Base-by-base conservation (phyloP, 2,888 invertebrate species). In the Onthophagus sagittarius region DNA sequence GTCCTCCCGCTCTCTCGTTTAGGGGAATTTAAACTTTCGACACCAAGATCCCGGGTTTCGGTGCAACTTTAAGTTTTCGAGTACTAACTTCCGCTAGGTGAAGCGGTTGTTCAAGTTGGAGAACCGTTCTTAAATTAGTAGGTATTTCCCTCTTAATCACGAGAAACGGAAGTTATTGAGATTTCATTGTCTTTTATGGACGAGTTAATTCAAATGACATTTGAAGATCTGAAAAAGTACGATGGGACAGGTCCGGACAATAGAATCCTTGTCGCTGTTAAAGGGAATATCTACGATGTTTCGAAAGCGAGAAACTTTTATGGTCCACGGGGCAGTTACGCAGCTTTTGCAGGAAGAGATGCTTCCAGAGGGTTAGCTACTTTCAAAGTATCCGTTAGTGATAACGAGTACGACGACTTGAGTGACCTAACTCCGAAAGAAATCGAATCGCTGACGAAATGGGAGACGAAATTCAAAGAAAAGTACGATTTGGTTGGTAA, bases 121-220 rank as follows among this genome's bases (percentile, higher is more conserved):
- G 15, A 63, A 13, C 15, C 2, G 9, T 13, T 15, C 63, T 15
- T 63, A 63, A 63, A 15, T 63, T 63, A 63, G 63, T 3, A 23
- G 23, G 23, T 23, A 23, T 23, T 23, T 23, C 9, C 11, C 39
- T 1, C 11, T 53, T 53, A 53, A 53, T 53, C 11, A 53, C 39
- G 39, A 53, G 39, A 9, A 11, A 63, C 9, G 9, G 63, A 5
- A 5, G 14, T 14, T 64, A 23, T 14, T 6, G 15, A 64, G 15
- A 15, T 15, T 11, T 11, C 13, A 14, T 15, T 13, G 64, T 64
- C 14, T 64, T 11, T 14, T n/a, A 63, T 14, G 0, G 7, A 63
- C 5, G 14, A n/a, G n/a, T n/a, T n/a, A n/a, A n/a, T n/a, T n/a
- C n/a, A 67, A n/a, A 67, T 67, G 67, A 67, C 67, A 67, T 67